Evolutionary conservation across 2,888 invertebrate genomes (phyloP).

Genomic region (Sesamia inferens): DNA sequence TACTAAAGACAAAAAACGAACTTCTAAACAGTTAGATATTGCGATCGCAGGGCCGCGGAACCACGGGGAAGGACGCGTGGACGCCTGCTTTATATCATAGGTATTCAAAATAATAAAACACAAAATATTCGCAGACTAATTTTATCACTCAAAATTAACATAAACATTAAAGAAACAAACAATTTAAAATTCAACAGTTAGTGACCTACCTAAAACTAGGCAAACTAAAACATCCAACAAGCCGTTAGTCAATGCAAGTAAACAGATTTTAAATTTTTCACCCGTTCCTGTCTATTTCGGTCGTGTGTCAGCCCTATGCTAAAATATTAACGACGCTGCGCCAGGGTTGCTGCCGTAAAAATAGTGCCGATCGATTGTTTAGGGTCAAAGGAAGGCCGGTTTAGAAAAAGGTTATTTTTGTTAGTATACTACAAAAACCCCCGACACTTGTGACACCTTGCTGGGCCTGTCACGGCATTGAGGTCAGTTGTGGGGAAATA

Average conservation of each 20-base stretch:
- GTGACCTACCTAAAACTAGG: not conserved
- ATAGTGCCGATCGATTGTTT: slow-evolving; percentile 13
- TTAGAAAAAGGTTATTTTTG: not conserved
- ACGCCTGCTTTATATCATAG: not conserved
- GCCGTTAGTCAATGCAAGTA: slow-evolving; percentile 27
- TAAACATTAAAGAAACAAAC: not conserved
- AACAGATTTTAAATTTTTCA: slow-evolving; percentile 55
- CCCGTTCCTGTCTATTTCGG: slow-evolving; percentile 20
- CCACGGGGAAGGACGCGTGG: not conserved
- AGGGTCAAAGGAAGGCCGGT: not conserved
- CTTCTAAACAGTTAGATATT: no score
- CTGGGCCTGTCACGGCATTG: not conserved
- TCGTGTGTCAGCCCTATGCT: slow-evolving; percentile 61
- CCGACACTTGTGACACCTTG: not conserved
- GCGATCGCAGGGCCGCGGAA: no score
- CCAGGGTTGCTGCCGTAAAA: slow-evolving; percentile 31
- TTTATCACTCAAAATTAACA: not conserved
- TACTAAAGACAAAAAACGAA: not conserved
- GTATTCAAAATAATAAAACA: no score
- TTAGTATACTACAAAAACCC: not conserved
- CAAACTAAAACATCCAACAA: slow-evolving; percentile 22
- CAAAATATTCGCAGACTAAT: not conserved
- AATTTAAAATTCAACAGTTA: not conserved
- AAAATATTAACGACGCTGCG: slow-evolving; percentile 59
- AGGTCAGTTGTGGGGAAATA: not conserved